Evolutionary conservation across 2,888 invertebrate genomes (phyloP).

Genomic region (Steinernema carpocapsae): DNA sequence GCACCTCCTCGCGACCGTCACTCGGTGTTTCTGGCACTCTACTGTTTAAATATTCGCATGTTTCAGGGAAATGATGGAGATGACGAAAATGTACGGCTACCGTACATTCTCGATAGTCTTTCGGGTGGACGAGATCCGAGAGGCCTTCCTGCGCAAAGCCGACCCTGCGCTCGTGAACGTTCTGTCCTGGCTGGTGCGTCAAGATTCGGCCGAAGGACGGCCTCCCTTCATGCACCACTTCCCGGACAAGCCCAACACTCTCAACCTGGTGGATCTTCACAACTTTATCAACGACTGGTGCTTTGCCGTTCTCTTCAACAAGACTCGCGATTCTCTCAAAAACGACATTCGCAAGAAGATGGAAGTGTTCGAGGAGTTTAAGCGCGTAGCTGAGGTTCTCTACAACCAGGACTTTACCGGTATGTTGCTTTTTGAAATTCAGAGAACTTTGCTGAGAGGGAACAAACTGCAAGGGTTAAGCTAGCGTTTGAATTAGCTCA

Average conservation of each 20-base stretch:
- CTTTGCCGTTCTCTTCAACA: slow-evolving; percentile 8
- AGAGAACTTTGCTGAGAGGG: too few relatives aligned
- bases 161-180: not conserved
- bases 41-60: too few relatives aligned
- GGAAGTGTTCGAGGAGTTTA: not conserved
- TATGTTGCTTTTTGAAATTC: not conserved
- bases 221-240: slow-evolving; percentile 20
- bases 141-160: slow-evolving; percentile 7
- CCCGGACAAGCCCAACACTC: not conserved
- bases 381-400: not conserved
- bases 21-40: too few relatives aligned
- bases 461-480: too few relatives aligned
- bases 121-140: not conserved
- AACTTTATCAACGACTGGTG: not conserved
- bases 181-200: slow-evolving; percentile 10
- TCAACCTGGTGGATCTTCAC: not conserved
- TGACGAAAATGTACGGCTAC: too few relatives aligned
- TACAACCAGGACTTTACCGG: slow-evolving; percentile 12
- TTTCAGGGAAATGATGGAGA: too few relatives aligned
- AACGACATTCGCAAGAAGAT: slow-evolving; percentile 9
- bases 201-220: not conserved
- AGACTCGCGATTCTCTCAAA: not conserved
- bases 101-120: too few relatives aligned
- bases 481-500: too few relatives aligned
- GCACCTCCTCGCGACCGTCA: too few relatives aligned